A percentile compares a stretch with the other conserved stretches of the same genome.
Evolutionary conservation across 2,797 vertebrate genomes (phyloP).

Genomic region (Kryptopterus vitreolus): DNA sequence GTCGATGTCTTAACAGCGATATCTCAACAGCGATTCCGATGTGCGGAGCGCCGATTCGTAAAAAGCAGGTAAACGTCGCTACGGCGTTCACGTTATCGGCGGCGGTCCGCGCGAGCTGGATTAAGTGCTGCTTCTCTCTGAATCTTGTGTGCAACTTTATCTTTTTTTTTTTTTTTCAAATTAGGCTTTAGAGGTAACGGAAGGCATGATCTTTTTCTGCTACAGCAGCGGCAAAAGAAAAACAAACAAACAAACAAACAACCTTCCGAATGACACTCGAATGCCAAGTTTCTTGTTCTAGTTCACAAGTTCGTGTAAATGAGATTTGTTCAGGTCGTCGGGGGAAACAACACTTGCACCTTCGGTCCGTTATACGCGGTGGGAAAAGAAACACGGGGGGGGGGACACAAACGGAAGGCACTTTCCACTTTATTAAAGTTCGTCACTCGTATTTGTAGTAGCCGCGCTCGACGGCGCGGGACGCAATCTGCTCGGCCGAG

Average conservation of each 20-base stretch:
- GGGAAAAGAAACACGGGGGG: too few species aligned
- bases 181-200: constrained; percentile 4
- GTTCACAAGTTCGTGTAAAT: constrained; percentile 9
- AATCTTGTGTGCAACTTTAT: not conserved
- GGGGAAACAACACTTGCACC: not conserved
- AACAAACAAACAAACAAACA: not conserved
- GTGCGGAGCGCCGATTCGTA: not conserved
- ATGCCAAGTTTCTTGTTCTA: constrained; percentile 13
- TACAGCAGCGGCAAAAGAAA: not conserved
- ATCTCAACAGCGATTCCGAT: not conserved
- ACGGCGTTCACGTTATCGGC: not conserved
- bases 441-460: constrained; percentile 71
- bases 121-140: not conserved
- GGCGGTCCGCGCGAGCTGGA: not conserved
- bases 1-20: not conserved
- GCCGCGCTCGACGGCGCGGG: constrained; percentile 66
- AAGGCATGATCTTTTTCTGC: constrained; percentile 8
- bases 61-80: not conserved
- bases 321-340: constrained; percentile 5
- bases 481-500: constrained; percentile 76
- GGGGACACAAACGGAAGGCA: not conserved
- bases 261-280: not conserved
- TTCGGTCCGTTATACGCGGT: not conserved
- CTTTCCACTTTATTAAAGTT: constrained; percentile 26
- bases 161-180: not conserved